These are phyloP conservation scores for Caenorhabditis angaria DNA, from an alignment of 2,888 invertebrate species.

Conservation along the genomic window DNA sequence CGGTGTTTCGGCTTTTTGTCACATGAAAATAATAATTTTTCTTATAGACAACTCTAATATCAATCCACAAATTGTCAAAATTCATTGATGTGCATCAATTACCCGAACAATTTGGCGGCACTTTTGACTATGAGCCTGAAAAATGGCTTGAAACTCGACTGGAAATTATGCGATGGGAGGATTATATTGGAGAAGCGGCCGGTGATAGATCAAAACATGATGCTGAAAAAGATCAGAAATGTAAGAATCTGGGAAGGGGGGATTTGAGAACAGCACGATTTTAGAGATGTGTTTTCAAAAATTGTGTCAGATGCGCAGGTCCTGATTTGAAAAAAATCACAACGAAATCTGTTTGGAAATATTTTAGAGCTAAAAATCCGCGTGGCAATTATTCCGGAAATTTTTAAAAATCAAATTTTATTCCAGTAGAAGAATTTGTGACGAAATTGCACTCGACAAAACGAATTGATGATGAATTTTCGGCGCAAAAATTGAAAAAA, in stretches of 20 bases:
- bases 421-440: slow-evolving; percentile 40
- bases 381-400: background rate
- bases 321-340: too few species aligned
- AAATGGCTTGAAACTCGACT: slow-evolving; percentile 82
- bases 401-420: background rate
- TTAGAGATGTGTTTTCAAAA: too few species aligned
- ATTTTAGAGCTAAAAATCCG: too few species aligned
- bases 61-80: slow-evolving; percentile 79
- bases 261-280: too few species aligned
- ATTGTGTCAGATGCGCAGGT: too few species aligned
- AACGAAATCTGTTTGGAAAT: too few species aligned
- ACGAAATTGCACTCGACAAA: slow-evolving; percentile 25
- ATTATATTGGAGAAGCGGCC: slow-evolving; percentile 20
- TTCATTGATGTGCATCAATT: slow-evolving; percentile 81
- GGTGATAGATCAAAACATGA: slow-evolving; percentile 24
- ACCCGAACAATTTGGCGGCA: slow-evolving; percentile 81
- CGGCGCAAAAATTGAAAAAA: slow-evolving; percentile 30
- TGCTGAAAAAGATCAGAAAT: slow-evolving; percentile 22
- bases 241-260: slow-evolving; percentile 21
- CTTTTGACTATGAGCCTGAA: slow-evolving; percentile 80
- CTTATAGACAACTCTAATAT: slow-evolving; percentile 81
- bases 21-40: slow-evolving; percentile 43
- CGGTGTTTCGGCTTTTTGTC: too few species aligned
- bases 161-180: slow-evolving; percentile 57
- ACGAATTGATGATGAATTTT: slow-evolving; percentile 37